Conservation (phyloP, 2,888 invertebrate species). For the Drosophila diplacantha region DNA sequence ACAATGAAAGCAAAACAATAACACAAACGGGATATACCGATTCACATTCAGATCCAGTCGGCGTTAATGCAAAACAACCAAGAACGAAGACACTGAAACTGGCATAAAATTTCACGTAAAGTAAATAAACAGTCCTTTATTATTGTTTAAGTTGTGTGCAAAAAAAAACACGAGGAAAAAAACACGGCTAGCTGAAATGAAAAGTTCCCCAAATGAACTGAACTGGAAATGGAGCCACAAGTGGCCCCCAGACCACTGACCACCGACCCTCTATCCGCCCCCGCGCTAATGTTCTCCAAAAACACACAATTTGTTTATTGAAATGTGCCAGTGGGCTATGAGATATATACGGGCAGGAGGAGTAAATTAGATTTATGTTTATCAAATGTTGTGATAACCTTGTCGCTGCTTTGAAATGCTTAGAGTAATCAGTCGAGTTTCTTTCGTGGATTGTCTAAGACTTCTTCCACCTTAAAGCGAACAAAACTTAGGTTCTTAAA, state of each 20-base stretch:
- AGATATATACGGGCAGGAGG: conserved; percentile 37
- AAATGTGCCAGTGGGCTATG: conserved; percentile 40
- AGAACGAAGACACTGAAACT: conserved; percentile 49
- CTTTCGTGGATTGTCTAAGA: neutral
- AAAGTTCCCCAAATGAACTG: conserved; percentile 43
- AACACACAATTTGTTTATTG: conserved; percentile 40
- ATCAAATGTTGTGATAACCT: conserved; percentile 42
- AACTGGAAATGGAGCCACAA: conserved; percentile 52
- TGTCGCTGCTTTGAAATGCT: conserved; percentile 14
- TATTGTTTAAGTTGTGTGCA: conserved; percentile 51
- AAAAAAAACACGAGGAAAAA: conserved; percentile 15
- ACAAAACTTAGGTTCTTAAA: neutral
- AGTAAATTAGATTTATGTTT: conserved; percentile 42
- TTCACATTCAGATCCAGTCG: conserved; percentile 6
- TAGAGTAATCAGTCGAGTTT: conserved; percentile 1
- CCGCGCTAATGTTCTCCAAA: conserved; percentile 24
- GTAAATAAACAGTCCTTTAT: conserved; percentile 63
- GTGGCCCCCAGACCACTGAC: conserved; percentile 28
- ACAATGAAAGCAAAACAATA: conserved; percentile 31
- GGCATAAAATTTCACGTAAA: conserved; percentile 55
- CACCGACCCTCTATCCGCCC: conserved; percentile 10
- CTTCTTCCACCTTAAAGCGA: neutral
- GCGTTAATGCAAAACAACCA: conserved; percentile 20
- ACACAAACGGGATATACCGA: conserved; percentile 1
- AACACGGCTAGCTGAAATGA: conserved; percentile 41